Evolutionary conservation across 2,113 vertebrate genomes (phyloP).

Genomic region (Elgaria multicarinata): DNA sequence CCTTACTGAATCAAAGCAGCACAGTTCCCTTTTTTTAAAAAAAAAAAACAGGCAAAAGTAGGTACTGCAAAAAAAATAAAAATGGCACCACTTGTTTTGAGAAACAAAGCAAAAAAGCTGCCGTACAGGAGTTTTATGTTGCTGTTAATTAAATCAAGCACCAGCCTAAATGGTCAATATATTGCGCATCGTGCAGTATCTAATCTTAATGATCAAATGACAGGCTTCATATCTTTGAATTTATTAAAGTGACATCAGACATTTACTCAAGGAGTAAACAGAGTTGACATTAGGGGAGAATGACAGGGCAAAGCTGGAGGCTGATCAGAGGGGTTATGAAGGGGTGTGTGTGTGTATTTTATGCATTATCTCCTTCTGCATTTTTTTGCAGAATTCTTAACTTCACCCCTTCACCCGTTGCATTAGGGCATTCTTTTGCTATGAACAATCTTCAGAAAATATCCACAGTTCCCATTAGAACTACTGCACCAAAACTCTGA

Average conservation of each 20-base stretch:
- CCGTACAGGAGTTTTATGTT: not conserved
- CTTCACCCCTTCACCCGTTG: not conserved
- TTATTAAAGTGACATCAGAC: conserved; percentile 75
- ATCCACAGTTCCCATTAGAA: not conserved
- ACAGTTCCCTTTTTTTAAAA: not conserved
- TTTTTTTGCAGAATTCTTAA: conserved; percentile 44
- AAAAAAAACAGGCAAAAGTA: not conserved
- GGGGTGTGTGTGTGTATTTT: conserved; percentile 11
- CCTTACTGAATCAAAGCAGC: not conserved
- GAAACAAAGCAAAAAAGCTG: not conserved
- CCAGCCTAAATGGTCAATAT: conserved; percentile 46
- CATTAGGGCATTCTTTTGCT: conserved; percentile 1
- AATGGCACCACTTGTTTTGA: not conserved
- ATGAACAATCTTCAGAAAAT: conserved; percentile 22
- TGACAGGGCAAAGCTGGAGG: conserved; percentile 50
- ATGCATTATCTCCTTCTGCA: conserved; percentile 38
- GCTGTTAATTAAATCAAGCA: conserved; percentile 12
- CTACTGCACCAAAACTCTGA: not conserved
- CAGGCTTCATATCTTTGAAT: conserved; percentile 68
- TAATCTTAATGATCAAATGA: conserved; percentile 72
- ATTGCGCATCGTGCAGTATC: conserved; percentile 59
- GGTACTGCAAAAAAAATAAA: not conserved
- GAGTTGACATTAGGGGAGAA: conserved; percentile 69
- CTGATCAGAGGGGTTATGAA: conserved; percentile 28
- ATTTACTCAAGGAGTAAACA: conserved; percentile 74